Percentiles rank a stretch among this genome's conserved stretches.
Evolutionary conservation across 2,113 vertebrate genomes (phyloP).

Genomic region (Phalacrocorax brasilianus): DNA sequence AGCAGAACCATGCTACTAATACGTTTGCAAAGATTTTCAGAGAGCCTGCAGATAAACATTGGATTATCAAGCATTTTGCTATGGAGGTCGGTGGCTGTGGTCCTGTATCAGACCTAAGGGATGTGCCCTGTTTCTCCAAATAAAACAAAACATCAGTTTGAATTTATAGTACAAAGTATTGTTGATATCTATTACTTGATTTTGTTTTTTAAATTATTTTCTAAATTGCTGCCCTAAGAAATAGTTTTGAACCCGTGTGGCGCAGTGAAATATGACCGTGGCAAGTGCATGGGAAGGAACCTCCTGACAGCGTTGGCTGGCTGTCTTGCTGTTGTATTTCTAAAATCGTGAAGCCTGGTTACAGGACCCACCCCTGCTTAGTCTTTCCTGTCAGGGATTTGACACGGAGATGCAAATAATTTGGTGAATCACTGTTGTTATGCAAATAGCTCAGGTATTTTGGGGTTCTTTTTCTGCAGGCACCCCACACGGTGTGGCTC

Average conservation of each 20-base stretch:
- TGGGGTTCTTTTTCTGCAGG: background rate
- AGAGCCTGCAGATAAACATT: background rate
- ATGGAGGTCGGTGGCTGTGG: background rate
- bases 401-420: background rate
- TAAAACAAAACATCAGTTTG: background rate
- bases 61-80: background rate
- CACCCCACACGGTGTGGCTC: background rate
- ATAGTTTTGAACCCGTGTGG: background rate
- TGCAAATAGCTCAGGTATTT: background rate
- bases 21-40: background rate
- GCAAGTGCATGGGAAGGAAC: background rate
- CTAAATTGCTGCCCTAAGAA: background rate
- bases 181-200: background rate
- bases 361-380: background rate
- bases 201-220: background rate
- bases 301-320: background rate
- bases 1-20: background rate
- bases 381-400: background rate
- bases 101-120: background rate
- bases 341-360: background rate
- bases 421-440: background rate
- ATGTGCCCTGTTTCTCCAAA: background rate
- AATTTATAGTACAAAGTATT: background rate
- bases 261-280: background rate
- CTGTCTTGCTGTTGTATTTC: background rate